phyloP scores from a whole-genome alignment of 2,113 vertebrate species.

The Strix aluco region DNA sequence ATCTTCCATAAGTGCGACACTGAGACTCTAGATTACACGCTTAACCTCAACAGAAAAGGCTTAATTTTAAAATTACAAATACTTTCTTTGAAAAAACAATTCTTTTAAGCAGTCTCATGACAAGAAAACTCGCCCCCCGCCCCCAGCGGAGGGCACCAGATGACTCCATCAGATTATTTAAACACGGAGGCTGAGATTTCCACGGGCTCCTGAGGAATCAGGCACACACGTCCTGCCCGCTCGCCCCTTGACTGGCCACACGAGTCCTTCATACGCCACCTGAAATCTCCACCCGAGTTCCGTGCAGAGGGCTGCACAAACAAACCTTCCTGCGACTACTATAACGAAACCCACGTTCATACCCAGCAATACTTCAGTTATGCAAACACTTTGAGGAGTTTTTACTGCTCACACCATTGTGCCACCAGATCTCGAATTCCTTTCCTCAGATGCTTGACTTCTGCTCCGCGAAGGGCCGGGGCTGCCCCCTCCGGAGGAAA shows the following conservation, averaged over 20 bases:
- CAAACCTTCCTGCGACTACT: neutral
- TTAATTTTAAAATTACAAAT: neutral
- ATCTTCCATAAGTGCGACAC: neutral
- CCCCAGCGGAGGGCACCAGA: neutral
- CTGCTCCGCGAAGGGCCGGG: neutral
- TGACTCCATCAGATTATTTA: neutral
- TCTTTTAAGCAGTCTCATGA: neutral
- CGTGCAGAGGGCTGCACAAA: neutral
- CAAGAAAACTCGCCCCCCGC: neutral
- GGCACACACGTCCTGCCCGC: neutral
- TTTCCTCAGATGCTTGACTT: too few relatives aligned
- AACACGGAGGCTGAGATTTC: neutral
- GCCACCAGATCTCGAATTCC: neutral
- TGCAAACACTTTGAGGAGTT: neutral
- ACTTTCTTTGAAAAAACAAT: fast-evolving
- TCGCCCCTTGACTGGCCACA: neutral
- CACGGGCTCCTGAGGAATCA: neutral
- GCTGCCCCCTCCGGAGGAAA: neutral
- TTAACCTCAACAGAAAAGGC: neutral
- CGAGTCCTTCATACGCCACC: fast-evolving
- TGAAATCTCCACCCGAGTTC: neutral
- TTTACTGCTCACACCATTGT: too few relatives aligned
- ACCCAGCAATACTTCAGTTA: neutral
- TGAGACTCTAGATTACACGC: neutral
- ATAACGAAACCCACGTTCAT: fast-evolving